phyloP scores from a whole-genome alignment of 2,113 vertebrate genomes.

The Pelodiscus sinensis region DNA sequence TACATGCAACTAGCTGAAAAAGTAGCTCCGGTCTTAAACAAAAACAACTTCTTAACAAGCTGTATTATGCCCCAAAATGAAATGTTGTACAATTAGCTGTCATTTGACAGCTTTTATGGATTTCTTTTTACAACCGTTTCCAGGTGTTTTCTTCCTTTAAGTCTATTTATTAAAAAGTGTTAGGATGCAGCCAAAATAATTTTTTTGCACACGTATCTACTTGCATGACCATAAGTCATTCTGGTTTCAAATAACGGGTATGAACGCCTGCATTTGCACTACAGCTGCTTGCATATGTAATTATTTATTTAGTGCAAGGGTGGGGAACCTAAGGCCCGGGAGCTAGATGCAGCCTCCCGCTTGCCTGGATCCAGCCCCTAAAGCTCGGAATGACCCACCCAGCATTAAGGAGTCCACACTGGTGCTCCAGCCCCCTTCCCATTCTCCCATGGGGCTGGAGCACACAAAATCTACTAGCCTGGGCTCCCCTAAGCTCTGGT shows the following conservation, averaged over 20 bases:
- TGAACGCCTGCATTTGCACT: conserved; percentile 47
- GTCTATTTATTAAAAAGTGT: conserved; percentile 53
- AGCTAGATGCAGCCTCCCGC: too few relatives aligned
- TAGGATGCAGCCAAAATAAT: conserved; percentile 65
- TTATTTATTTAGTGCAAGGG: not conserved
- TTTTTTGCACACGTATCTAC: conserved; percentile 61
- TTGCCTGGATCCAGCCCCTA: too few relatives aligned
- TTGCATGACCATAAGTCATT: conserved; percentile 59
- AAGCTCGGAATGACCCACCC: too few relatives aligned
- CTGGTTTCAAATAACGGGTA: conserved; percentile 68
- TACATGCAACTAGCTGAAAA: conserved; percentile 51
- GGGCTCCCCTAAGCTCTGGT: too few relatives aligned
- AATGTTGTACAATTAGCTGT: conserved; percentile 72
- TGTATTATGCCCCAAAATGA: conserved; percentile 63
- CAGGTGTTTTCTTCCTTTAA: conserved; percentile 71
- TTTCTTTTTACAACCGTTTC: conserved; percentile 69
- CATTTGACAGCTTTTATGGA: conserved; percentile 74
- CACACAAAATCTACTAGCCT: too few relatives aligned
- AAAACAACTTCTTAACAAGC: conserved; percentile 58
- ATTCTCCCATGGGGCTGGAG: too few relatives aligned
- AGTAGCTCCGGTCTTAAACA: conserved; percentile 18
- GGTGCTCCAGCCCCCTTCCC: too few relatives aligned
- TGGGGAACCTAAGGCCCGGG: too few relatives aligned
- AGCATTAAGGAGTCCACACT: too few relatives aligned
- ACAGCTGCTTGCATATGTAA: not conserved